phyloP scores from a whole-genome alignment of 2,888 invertebrate species.

The Chloromyia formosa region DNA sequence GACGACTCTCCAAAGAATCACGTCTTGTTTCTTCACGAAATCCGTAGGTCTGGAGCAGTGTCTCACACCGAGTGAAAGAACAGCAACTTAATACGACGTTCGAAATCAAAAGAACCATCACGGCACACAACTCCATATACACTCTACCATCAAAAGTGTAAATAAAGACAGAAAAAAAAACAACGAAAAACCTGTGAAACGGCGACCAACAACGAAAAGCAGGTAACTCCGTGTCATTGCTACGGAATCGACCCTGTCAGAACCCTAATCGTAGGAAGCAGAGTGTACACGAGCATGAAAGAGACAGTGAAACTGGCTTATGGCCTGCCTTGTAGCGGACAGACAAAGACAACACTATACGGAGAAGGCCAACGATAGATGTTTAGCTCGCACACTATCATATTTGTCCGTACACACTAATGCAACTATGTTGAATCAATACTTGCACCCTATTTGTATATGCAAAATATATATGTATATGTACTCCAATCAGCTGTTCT shows the following conservation, averaged over 20 bases:
- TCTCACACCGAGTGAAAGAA: too few species aligned
- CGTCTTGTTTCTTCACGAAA: too few species aligned
- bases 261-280: neutral
- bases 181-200: neutral
- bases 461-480: too few species aligned
- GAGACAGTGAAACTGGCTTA: too few species aligned
- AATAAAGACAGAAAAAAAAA: slow-evolving; percentile 7
- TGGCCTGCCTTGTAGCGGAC: neutral
- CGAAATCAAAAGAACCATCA: slow-evolving; percentile 2
- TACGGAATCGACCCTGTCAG: neutral
- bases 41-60: too few species aligned
- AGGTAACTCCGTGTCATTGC: slow-evolving; percentile 16
- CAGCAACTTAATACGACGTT: too few species aligned
- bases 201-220: slow-evolving; percentile 3
- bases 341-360: neutral
- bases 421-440: slow-evolving; percentile 12
- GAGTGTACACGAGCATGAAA: too few species aligned
- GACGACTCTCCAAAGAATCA: too few species aligned
- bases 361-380: neutral
- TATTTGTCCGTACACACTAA: neutral
- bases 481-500: slow-evolving; percentile 30
- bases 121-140: too few species aligned
- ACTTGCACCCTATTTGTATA: neutral
- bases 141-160: neutral
- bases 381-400: neutral